These are phyloP conservation scores for Larimichthys polyactis DNA, from an alignment of 2,113 vertebrate genomes.

Conservation along the genomic window DNA sequence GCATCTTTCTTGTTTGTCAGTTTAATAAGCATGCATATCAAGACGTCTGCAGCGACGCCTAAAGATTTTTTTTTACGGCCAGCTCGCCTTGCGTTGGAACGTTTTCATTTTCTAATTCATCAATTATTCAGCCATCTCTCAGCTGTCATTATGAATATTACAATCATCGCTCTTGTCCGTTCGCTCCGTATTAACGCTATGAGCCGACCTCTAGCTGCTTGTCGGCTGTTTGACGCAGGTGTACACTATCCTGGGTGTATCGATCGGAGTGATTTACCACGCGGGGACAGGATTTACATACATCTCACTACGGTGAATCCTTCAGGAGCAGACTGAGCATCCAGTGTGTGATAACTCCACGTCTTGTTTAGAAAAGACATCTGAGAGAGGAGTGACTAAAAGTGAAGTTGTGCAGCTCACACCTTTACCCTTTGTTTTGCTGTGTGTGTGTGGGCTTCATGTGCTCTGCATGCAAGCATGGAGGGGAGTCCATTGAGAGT, in stretches of 20 bases:
- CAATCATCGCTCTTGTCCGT: slow-evolving; percentile 33
- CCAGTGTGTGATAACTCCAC: background rate
- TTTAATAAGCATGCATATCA: slow-evolving; percentile 64
- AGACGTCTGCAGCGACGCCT: slow-evolving; percentile 4
- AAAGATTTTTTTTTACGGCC: slow-evolving; percentile 4
- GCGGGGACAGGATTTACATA: background rate
- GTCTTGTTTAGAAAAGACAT: background rate
- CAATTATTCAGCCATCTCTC: slow-evolving; percentile 67
- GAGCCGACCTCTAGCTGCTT: background rate
- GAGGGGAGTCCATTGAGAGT: background rate
- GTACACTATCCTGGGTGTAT: background rate
- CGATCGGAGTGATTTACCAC: slow-evolving; percentile 7
- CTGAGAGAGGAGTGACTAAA: background rate
- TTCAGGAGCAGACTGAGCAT: background rate
- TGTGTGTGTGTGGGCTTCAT: background rate
- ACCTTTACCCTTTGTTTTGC: background rate
- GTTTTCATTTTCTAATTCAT: slow-evolving; percentile 68
- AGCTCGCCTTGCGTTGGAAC: background rate
- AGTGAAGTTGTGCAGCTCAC: background rate
- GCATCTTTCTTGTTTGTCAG: slow-evolving; percentile 63
- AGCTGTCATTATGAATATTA: slow-evolving; percentile 58
- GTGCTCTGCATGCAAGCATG: background rate
- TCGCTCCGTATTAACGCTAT: background rate
- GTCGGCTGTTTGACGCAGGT: slow-evolving; percentile 1
- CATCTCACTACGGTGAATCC: background rate